These are phyloP conservation scores for Campylomormyrus tamandua DNA, from an alignment of 2,113 vertebrate species.

Conservation along the genomic window DNA sequence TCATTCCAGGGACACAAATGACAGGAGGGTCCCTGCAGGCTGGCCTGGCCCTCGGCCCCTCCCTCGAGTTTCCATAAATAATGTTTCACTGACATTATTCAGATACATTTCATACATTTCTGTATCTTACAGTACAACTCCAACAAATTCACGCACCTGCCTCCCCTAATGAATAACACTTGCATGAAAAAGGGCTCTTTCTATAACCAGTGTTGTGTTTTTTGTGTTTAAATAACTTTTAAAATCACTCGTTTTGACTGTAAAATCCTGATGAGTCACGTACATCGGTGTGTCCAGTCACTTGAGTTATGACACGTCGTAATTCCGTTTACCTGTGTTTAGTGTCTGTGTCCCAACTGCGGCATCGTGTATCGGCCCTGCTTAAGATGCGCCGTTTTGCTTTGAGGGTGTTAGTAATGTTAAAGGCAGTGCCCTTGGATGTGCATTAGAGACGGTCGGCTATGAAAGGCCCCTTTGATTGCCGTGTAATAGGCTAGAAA, in stretches of 20 bases:
- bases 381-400: not conserved
- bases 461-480: slow-evolving; percentile 16
- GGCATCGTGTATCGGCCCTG: not conserved
- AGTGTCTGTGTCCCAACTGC: not conserved
- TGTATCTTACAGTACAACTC: not conserved
- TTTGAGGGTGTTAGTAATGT: not conserved
- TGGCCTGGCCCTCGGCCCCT: not conserved
- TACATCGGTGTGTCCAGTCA: not conserved
- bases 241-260: not conserved
- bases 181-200: not conserved
- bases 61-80: not conserved
- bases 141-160: not conserved
- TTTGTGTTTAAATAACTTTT: not conserved
- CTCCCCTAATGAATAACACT: not conserved
- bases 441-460: not conserved
- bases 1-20: not conserved
- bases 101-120: not conserved
- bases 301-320: not conserved
- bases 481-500: slow-evolving; percentile 9
- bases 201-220: not conserved
- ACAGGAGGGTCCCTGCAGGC: not conserved
- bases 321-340: not conserved
- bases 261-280: not conserved
- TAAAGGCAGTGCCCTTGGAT: not conserved
- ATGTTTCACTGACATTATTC: not conserved